Conservation (phyloP, 2,113 vertebrate genomes). For the Mus musculus region GRCm39 chr14:61649501-61650000, state of each 20-base stretch:
- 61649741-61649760: slow-evolving; percentile 13
- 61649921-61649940: not conserved
- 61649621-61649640: not conserved
- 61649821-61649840: not conserved
- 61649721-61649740: not conserved
- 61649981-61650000: not conserved
- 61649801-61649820: not conserved
- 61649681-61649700: not conserved
- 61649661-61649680: not conserved
- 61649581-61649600: not conserved
- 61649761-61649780: not conserved
- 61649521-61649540: slow-evolving; percentile 33
- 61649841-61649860: slow-evolving; percentile 18
- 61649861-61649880: not conserved
- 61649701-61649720: not conserved
- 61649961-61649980: not conserved
- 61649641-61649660: not conserved
- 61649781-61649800: not conserved
- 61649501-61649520: slow-evolving; percentile 31
- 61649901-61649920: not conserved
- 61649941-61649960: too few relatives aligned
- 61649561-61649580: not conserved
- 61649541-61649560: not conserved
- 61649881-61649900: not conserved
- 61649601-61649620: not conserved